These are phyloP conservation scores for Scrobipalpa atriplicella DNA, from an alignment of 2,888 invertebrate genomes.

Conservation along the genomic window DNA sequence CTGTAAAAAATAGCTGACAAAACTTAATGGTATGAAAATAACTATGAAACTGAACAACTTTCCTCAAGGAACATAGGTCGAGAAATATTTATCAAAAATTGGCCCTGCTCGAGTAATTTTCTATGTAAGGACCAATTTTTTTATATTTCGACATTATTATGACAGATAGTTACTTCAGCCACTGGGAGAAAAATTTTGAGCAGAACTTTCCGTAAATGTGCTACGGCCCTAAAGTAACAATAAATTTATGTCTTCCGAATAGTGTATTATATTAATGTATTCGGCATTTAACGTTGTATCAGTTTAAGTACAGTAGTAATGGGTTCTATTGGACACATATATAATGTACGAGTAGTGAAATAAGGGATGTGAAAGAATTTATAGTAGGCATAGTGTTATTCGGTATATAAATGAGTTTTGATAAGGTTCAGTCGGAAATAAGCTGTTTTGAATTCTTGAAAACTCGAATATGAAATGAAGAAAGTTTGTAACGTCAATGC, in stretches of 20 bases:
- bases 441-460: too few relatives aligned
- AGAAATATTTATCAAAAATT: too few relatives aligned
- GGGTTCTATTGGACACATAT: constrained; percentile 71
- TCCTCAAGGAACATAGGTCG: too few relatives aligned
- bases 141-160: too few relatives aligned
- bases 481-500: not conserved
- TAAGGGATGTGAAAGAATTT: constrained; percentile 74
- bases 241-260: constrained; percentile 81
- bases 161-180: too few relatives aligned
- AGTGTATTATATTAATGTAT: constrained; percentile 68
- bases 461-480: not conserved
- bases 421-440: constrained; percentile 41
- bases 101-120: too few relatives aligned
- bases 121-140: too few relatives aligned
- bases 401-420: constrained; percentile 54
- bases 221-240: constrained; percentile 48
- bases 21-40: too few relatives aligned
- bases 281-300: constrained; percentile 62
- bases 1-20: constrained; percentile 33
- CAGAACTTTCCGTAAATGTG: too few relatives aligned
- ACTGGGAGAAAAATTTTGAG: too few relatives aligned
- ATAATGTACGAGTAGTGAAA: constrained; percentile 46
- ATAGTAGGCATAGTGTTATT: constrained; percentile 62
- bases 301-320: constrained; percentile 51
- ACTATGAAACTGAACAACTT: too few relatives aligned